These are phyloP conservation scores for Drosophila mimica DNA, from an alignment of 2,888 invertebrate species.

Conservation along the genomic window DNA sequence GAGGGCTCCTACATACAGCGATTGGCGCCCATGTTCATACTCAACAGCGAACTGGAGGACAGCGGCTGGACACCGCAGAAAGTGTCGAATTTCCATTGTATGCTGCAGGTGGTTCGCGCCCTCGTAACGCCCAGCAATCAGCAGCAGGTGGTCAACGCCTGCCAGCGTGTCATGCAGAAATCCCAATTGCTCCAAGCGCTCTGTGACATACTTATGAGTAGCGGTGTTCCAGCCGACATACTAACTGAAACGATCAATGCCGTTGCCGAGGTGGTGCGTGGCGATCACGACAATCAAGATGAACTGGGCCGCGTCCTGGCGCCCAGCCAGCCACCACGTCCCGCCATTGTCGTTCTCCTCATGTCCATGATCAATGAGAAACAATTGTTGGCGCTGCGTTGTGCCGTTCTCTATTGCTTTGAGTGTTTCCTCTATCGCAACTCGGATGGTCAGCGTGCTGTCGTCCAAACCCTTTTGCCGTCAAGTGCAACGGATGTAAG, in stretches of 20 bases:
- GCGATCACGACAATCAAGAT: slow-evolving; percentile 95
- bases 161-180: slow-evolving; percentile 95
- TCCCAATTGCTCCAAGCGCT: slow-evolving; percentile 93
- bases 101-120: slow-evolving; percentile 95
- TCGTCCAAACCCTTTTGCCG: slow-evolving; percentile 96
- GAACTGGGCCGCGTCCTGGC: slow-evolving; percentile 95
- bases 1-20: slow-evolving; percentile 98
- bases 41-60: slow-evolving; percentile 89
- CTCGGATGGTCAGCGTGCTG: slow-evolving; percentile 93
- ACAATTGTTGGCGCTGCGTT: slow-evolving; percentile 95
- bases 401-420: slow-evolving; percentile 98
- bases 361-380: slow-evolving; percentile 99
- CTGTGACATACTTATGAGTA: slow-evolving; percentile 96
- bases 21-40: slow-evolving; percentile 94
- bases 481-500: slow-evolving; percentile 91
- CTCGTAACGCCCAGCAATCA: slow-evolving; percentile 97
- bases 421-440: slow-evolving; percentile 98
- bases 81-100: slow-evolving; percentile 96
- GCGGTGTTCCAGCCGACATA: slow-evolving; percentile 98
- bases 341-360: slow-evolving; percentile 96
- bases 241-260: slow-evolving; percentile 98
- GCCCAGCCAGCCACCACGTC: slow-evolving; percentile 96
- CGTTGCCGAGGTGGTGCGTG: slow-evolving; percentile 95
- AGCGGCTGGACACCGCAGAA: slow-evolving; percentile 96
- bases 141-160: slow-evolving; percentile 91